Percentiles rank a stretch among this genome's conserved stretches.
Evolutionary conservation across 2,888 invertebrate genomes (phyloP).

Genomic region (Eledone cirrhosa): DNA sequence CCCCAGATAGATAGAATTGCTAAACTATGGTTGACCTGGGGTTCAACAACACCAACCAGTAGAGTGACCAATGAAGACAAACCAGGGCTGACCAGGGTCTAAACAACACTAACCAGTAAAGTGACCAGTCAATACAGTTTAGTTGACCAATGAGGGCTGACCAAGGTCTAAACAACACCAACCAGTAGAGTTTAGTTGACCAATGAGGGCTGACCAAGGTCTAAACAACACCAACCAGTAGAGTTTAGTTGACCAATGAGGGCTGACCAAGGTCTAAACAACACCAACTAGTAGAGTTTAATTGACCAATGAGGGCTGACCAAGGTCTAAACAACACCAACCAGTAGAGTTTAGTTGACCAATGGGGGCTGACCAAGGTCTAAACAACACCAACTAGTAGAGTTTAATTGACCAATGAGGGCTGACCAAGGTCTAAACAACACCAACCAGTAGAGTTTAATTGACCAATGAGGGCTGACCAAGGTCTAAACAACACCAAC

Average conservation of each 20-base stretch:
- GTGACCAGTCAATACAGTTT: too few relatives aligned
- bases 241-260: too few relatives aligned
- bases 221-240: conserved; percentile 38
- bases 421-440: conserved; percentile 30
- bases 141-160: too few relatives aligned
- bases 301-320: background rate
- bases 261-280: conserved; percentile 19
- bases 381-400: conserved; percentile 39
- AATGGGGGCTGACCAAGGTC: conserved; percentile 20
- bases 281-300: conserved; percentile 39
- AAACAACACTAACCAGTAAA: too few relatives aligned
- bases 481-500: conserved; percentile 37
- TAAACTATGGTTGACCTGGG: background rate
- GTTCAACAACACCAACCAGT: conserved; percentile 37
- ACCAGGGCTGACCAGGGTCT: background rate
- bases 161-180: conserved; percentile 35
- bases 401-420: background rate
- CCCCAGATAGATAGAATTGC: too few relatives aligned
- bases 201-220: conserved; percentile 17
- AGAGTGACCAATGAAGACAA: conserved; percentile 37
- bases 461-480: background rate
- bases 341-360: conserved; percentile 36
- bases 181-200: conserved; percentile 38
- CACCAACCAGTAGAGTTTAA: conserved; percentile 38
- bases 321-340: conserved; percentile 36